A percentile compares a stretch with the other conserved stretches of the same genome.
Evolutionary conservation across 2,797 vertebrate species (phyloP).

Genomic region (Danio kyathit): DNA sequence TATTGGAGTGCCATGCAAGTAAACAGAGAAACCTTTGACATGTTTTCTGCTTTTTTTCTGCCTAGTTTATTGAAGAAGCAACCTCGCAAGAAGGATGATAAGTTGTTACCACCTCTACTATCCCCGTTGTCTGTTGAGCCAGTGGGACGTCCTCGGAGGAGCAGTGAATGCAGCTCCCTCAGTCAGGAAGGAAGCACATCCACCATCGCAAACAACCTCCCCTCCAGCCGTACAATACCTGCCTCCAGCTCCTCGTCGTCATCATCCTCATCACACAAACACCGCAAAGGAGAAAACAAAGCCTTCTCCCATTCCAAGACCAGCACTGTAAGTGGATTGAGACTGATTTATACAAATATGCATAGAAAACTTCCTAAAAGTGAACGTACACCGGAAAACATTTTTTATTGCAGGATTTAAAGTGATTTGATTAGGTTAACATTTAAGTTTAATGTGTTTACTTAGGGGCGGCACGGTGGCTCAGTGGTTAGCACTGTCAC

Average conservation of each 20-base stretch:
- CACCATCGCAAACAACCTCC: constrained; percentile 57
- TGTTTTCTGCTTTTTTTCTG: background rate
- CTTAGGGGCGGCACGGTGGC: no score
- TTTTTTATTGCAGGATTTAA: no score
- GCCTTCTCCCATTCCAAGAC: constrained; percentile 81
- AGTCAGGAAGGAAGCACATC: constrained; percentile 78
- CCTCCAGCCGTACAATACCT: constrained; percentile 68
- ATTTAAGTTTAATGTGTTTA: no score
- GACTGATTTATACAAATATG: no score
- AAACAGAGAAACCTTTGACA: constrained; percentile 42
- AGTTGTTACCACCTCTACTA: constrained; percentile 90
- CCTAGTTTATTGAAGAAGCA: constrained; percentile 84
- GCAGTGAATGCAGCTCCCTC: constrained; percentile 80
- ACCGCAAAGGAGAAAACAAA: constrained; percentile 90
- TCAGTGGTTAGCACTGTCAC: no score
- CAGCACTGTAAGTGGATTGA: constrained; percentile 73
- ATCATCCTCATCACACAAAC: constrained; percentile 82
- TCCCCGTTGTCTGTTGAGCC: constrained; percentile 90
- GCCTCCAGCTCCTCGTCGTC: constrained; percentile 65
- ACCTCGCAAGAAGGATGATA: constrained; percentile 88
- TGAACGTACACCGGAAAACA: no score
- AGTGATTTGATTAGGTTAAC: no score
- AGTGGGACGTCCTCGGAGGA: constrained; percentile 76
- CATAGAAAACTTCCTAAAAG: no score
- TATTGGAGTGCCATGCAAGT: background rate